Evolutionary conservation across 2,797 vertebrate species (phyloP).

Genomic region (Ceryle rudis): DNA sequence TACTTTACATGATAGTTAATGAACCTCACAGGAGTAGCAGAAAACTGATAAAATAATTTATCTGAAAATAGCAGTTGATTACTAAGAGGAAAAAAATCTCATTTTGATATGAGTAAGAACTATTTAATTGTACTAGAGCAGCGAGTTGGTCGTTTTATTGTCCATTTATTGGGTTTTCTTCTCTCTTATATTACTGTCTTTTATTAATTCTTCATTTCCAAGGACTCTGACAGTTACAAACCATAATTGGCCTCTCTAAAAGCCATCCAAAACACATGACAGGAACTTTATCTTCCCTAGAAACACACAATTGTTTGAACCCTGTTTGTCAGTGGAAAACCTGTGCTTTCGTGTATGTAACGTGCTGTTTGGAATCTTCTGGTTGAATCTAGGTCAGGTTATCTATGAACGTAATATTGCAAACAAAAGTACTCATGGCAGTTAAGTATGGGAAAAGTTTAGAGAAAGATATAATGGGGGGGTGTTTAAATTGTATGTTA

Average conservation of each 20-base stretch:
- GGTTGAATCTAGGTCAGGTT: background rate
- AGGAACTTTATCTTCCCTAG: background rate
- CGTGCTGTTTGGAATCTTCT: background rate
- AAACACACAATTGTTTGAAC: background rate
- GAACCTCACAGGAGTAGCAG: background rate
- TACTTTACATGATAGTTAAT: background rate
- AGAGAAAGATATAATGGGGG: background rate
- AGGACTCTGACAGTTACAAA: background rate
- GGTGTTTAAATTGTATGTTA: background rate
- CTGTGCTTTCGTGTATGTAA: accelerated
- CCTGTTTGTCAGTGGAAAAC: background rate
- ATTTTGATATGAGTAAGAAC: background rate
- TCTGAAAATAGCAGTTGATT: conserved; percentile 24
- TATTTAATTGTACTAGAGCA: background rate
- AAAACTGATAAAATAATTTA: conserved; percentile 14
- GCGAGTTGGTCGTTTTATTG: background rate
- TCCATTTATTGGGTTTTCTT: background rate
- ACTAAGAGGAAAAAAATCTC: background rate
- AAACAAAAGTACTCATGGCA: background rate
- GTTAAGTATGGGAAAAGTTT: background rate
- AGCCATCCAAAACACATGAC: background rate
- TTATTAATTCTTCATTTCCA: conserved; percentile 11
- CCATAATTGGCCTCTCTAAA: background rate
- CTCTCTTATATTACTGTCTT: background rate
- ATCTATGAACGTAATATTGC: background rate